A percentile compares a stretch with the other conserved stretches of the same genome.
These are phyloP conservation scores for Sternotherus odoratus DNA, from an alignment of 2,797 vertebrate species.

Conservation along the genomic window DNA sequence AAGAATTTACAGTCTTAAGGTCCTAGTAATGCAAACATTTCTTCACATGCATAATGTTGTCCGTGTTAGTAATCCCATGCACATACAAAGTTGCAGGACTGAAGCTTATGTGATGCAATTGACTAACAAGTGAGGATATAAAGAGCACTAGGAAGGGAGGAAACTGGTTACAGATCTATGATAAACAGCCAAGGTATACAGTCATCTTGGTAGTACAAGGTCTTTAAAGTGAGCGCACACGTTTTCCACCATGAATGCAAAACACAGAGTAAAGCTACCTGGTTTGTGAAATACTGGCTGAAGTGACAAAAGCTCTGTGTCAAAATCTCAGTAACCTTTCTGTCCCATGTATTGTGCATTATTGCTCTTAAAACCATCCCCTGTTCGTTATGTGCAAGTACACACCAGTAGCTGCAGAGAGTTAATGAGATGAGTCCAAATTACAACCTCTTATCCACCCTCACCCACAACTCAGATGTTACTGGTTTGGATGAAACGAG, in stretches of 20 bases:
- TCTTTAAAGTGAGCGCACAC: accelerated
- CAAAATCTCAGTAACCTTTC: not conserved
- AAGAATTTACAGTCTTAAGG: not conserved
- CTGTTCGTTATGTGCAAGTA: not conserved
- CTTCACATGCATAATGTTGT: not conserved
- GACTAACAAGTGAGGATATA: not conserved
- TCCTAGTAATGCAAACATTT: not conserved
- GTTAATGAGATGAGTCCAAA: not conserved
- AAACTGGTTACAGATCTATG: not conserved
- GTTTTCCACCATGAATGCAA: not conserved
- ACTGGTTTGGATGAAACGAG: not conserved
- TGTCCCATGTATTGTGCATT: not conserved
- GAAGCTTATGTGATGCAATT: not conserved
- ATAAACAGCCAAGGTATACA: accelerated
- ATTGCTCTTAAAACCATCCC: not conserved
- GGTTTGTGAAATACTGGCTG: not conserved
- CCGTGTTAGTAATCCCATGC: not conserved
- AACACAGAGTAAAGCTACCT: not conserved
- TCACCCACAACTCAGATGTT: not conserved
- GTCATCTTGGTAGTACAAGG: not conserved
- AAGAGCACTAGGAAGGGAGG: not conserved
- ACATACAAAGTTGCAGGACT: not conserved
- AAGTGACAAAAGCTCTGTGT: not conserved
- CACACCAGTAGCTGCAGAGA: not conserved
- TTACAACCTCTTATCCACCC: not conserved